Percentiles rank a stretch among this genome's conserved stretches.
phyloP scores from a whole-genome alignment of 2,797 vertebrate genomes.

The Enteromius afrohamiltoni region DNA sequence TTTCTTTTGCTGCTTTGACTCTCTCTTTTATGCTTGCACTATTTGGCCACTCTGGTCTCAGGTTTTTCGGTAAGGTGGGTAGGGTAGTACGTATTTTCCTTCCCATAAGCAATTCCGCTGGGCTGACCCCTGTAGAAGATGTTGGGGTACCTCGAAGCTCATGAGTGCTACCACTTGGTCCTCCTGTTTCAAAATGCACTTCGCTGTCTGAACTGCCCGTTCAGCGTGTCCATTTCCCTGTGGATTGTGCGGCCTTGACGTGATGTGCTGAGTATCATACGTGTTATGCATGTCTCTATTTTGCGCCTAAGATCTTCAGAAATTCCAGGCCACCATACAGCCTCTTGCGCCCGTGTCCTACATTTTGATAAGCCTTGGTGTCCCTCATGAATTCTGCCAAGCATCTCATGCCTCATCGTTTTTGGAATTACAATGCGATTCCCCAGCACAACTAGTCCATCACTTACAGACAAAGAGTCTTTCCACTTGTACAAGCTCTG shows the following conservation, averaged over 20 bases:
- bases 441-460: conserved; percentile 2
- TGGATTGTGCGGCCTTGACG: background rate
- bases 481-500: background rate
- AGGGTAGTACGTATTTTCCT: background rate
- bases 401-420: background rate
- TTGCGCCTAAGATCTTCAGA: background rate
- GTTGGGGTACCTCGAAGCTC: background rate
- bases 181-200: background rate
- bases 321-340: background rate
- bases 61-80: background rate
- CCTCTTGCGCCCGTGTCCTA: background rate
- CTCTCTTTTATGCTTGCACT: background rate
- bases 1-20: background rate
- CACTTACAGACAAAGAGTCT: background rate
- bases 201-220: background rate
- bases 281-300: background rate
- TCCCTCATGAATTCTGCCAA: background rate
- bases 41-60: background rate
- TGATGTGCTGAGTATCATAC: background rate
- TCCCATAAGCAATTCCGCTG: background rate
- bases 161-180: background rate
- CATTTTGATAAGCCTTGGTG: background rate
- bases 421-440: background rate
- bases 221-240: background rate
- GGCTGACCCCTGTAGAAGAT: background rate